phyloP scores from a whole-genome alignment of 1,140 invertebrate species.

The Drosophila prosaltans region DNA sequence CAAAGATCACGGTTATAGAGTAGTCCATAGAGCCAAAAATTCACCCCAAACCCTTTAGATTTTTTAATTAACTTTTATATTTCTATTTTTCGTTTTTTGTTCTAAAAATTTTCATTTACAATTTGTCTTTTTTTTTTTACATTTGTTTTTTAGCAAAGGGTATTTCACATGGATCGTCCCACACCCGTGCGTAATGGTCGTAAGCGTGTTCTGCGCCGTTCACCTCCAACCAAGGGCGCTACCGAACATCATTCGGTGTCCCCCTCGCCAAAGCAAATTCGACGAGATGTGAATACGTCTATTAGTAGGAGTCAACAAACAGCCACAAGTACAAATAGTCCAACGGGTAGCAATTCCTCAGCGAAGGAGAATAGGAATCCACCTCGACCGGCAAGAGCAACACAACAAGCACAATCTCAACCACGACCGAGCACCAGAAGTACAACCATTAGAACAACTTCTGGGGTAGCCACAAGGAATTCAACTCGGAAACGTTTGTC shows the following conservation, averaged over 20 bases:
- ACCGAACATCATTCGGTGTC: neutral
- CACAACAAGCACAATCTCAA: neutral
- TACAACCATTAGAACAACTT: neutral
- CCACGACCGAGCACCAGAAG: neutral
- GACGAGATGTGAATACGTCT: neutral
- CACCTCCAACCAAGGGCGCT: constrained; percentile 9
- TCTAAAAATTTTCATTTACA: constrained; percentile 13
- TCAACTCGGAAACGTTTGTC: neutral
- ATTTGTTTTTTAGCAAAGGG: constrained; percentile 47
- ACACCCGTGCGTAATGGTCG: constrained; percentile 68
- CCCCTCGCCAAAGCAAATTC: neutral
- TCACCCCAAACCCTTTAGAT: neutral
- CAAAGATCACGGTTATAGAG: neutral
- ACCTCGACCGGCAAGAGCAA: neutral
- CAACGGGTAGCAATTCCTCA: neutral
- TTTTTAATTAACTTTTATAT: constrained; percentile 11
- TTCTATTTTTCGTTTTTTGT: constrained; percentile 1
- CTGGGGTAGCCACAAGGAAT: constrained; percentile 1
- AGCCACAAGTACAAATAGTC: constrained; percentile 2
- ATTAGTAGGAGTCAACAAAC: neutral
- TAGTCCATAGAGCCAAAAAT: too few relatives aligned
- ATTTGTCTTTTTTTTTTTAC: constrained; percentile 32
- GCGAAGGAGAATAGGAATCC: neutral
- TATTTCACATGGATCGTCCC: constrained; percentile 46
- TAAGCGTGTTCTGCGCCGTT: constrained; percentile 52